Evolutionary conservation across 1,140 invertebrate species (phyloP).

Genomic region (Zaprionus taronus): DNA sequence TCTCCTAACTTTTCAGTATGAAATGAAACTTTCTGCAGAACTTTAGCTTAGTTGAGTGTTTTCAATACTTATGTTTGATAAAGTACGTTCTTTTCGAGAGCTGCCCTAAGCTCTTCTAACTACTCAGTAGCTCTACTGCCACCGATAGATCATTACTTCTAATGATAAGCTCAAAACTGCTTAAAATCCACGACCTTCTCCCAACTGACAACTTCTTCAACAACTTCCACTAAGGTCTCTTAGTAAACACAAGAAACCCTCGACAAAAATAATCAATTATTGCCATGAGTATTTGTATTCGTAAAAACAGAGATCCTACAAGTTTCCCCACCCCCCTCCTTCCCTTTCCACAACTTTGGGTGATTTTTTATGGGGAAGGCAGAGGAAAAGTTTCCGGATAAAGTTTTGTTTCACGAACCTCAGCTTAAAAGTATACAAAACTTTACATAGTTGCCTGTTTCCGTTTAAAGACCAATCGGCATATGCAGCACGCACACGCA

Average conservation of each 20-base stretch:
- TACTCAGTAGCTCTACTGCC: background rate
- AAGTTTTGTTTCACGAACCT: constrained; percentile 44
- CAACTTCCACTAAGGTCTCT: background rate
- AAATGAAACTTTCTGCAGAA: background rate
- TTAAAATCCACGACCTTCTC: background rate
- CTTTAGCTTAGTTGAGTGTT: background rate
- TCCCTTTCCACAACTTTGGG: background rate
- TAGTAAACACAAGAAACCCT: background rate
- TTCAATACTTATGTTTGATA: background rate
- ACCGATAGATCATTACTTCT: background rate
- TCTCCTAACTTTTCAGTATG: no score
- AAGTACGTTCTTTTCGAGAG: background rate
- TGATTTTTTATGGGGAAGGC: background rate
- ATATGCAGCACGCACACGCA: background rate
- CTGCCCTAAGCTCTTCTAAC: background rate
- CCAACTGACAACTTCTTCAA: background rate
- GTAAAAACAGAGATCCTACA: constrained; percentile 2
- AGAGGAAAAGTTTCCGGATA: background rate
- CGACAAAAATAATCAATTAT: constrained; percentile 30
- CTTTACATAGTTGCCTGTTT: constrained; percentile 18
- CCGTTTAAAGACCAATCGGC: constrained; percentile 33
- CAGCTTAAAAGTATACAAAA: constrained; percentile 42
- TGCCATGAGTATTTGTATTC: constrained; percentile 10
- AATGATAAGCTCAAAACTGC: background rate
- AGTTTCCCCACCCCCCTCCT: background rate